Conservation (phyloP, 2,113 vertebrate species). For the Smithornis capensis region DNA sequence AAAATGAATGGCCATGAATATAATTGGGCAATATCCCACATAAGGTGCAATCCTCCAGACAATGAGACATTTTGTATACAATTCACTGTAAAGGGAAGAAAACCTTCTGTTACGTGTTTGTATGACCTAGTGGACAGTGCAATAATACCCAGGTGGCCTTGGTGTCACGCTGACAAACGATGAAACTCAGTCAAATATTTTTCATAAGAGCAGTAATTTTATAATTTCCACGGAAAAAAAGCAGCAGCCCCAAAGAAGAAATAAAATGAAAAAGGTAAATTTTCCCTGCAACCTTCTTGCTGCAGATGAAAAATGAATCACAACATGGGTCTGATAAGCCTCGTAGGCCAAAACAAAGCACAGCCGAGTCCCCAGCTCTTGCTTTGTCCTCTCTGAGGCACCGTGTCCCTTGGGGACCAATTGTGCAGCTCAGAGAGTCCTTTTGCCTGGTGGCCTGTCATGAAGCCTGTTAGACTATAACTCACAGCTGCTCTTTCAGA, state of each 20-base stretch:
- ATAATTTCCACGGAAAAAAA: neutral
- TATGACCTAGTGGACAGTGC: neutral
- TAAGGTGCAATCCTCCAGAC: neutral
- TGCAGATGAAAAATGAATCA: slow-evolving; percentile 44
- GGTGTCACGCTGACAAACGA: neutral
- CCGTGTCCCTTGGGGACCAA: slow-evolving; percentile 43
- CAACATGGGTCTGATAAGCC: neutral
- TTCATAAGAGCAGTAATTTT: neutral
- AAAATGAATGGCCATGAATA: slow-evolving; percentile 30
- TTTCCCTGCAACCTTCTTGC: neutral
- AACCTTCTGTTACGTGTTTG: neutral
- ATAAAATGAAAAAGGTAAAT: neutral
- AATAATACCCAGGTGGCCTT: neutral
- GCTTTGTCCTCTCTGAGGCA: slow-evolving; percentile 34
- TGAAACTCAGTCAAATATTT: neutral
- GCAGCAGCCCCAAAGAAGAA: neutral
- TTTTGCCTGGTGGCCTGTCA: slow-evolving; percentile 42
- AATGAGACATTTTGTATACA: neutral
- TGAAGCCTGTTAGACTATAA: slow-evolving; percentile 2
- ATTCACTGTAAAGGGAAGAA: neutral
- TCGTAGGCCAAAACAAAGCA: slow-evolving; percentile 34
- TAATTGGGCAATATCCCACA: slow-evolving; percentile 6
- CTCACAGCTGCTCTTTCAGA: slow-evolving; percentile 23
- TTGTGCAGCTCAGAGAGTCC: slow-evolving; percentile 31
- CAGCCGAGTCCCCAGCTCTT: neutral